Conservation (phyloP, 2,888 invertebrate genomes). For the Bedellia somnulentella region DNA sequence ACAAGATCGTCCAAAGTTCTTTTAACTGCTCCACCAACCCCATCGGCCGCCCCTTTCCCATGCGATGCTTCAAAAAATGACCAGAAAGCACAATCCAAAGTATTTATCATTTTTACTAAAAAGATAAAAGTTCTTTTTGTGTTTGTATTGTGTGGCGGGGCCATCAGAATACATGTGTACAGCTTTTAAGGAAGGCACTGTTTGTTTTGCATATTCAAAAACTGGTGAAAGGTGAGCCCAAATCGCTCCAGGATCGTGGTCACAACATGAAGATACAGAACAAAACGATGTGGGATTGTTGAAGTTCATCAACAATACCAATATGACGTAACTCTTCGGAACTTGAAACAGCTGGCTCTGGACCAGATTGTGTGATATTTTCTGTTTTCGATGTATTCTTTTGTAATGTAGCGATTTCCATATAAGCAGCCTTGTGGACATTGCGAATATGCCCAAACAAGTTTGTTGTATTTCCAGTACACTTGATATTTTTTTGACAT, state of each 20-base stretch:
- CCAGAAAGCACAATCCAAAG: slow-evolving; percentile 9
- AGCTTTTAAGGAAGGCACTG: too few species aligned
- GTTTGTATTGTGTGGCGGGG: slow-evolving; percentile 4
- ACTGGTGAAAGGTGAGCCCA: slow-evolving; percentile 10
- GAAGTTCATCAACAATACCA: slow-evolving; percentile 7
- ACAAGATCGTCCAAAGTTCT: too few species aligned
- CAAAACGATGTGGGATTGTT: slow-evolving; percentile 9
- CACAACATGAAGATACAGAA: slow-evolving; percentile 6
- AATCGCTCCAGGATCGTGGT: slow-evolving; percentile 9
- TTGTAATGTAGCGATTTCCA: too few species aligned
- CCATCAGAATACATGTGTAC: slow-evolving; percentile 10
- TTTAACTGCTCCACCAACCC: slow-evolving; percentile 6
- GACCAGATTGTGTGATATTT: too few species aligned
- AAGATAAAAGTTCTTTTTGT: too few species aligned
- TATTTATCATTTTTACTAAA: slow-evolving; percentile 6
- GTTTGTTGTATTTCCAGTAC: too few species aligned
- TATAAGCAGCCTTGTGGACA: too few species aligned
- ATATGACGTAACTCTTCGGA: too few species aligned
- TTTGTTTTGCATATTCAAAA: slow-evolving; percentile 8
- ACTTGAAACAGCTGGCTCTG: too few species aligned
- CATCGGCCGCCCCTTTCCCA: slow-evolving; percentile 8
- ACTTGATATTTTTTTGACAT: too few species aligned
- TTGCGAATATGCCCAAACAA: too few species aligned
- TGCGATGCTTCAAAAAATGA: slow-evolving; percentile 10
- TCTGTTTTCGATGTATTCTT: too few species aligned